Percentiles rank a stretch among this genome's conserved stretches.
Conservation (phyloP, 2,888 invertebrate species). For the Strigamia transsilvanica region DNA sequence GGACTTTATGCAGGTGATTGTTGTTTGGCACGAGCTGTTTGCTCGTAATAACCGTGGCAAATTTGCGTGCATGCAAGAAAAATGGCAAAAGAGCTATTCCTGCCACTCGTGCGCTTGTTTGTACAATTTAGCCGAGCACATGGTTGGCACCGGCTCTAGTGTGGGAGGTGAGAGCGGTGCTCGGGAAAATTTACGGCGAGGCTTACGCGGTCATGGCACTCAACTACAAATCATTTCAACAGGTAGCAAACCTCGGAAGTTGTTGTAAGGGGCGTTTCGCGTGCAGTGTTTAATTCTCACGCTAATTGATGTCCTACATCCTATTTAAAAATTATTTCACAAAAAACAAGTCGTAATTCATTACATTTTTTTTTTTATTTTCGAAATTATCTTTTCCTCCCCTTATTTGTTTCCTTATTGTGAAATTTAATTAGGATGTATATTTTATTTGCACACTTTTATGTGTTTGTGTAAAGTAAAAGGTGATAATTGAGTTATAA, state of each 20-base stretch:
- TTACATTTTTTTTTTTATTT: neutral
- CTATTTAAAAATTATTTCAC: conserved; percentile 19
- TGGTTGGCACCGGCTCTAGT: conserved; percentile 53
- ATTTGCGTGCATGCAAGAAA: neutral
- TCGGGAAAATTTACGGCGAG: conserved; percentile 53
- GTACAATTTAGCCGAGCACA: conserved; percentile 52
- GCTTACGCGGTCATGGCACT: conserved; percentile 53
- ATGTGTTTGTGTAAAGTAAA: conserved; percentile 18
- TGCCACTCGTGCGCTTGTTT: conserved; percentile 27
- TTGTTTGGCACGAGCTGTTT: neutral
- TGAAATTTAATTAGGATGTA: conserved; percentile 14
- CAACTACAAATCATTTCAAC: conserved; percentile 55
- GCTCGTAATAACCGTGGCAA: neutral
- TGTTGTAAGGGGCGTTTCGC: conserved; percentile 14
- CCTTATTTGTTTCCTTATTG: conserved; percentile 28
- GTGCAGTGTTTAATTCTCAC: conserved; percentile 36
- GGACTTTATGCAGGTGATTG: conserved; percentile 4
- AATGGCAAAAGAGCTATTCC: conserved; percentile 20
- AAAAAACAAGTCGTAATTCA: conserved; percentile 18
- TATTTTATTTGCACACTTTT: neutral
- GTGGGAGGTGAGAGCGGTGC: conserved; percentile 54
- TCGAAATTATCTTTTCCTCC: neutral
- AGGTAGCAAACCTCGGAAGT: conserved; percentile 52
- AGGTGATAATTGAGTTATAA: conserved; percentile 36
- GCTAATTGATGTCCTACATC: conserved; percentile 39